Evolutionary conservation across 2,888 invertebrate species (phyloP).

Genomic region (Octonoba sinensis): DNA sequence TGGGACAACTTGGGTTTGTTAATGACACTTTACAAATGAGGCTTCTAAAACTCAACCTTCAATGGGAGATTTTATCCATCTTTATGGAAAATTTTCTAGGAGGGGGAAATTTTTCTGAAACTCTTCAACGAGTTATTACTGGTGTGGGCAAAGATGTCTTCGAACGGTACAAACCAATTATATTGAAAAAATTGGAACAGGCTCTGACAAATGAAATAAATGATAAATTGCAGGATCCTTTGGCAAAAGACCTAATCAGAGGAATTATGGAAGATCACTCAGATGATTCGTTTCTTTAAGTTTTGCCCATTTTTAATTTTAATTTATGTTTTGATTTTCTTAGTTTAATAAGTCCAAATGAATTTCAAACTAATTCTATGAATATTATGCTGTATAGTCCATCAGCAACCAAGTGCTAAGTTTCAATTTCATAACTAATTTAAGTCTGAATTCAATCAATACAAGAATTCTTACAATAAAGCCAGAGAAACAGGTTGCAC

Average conservation of each 20-base stretch:
- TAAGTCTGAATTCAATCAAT: no score
- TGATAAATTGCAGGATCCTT: constrained; percentile 36
- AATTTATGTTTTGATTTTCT: no score
- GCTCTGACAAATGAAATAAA: constrained; percentile 40
- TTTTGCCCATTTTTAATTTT: neutral
- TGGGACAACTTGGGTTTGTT: constrained; percentile 37
- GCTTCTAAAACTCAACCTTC: constrained; percentile 37
- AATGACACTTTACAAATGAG: constrained; percentile 32
- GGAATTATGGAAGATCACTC: constrained; percentile 32
- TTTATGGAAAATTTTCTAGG: constrained; percentile 56
- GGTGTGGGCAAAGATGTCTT: constrained; percentile 57
- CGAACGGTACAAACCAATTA: constrained; percentile 45
- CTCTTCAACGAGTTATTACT: constrained; percentile 46
- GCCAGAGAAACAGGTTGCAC: no score
- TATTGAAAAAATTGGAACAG: constrained; percentile 42
- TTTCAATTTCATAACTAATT: no score
- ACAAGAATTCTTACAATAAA: no score
- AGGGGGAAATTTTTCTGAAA: constrained; percentile 48
- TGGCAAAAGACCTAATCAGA: constrained; percentile 45
- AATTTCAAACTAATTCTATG: no score
- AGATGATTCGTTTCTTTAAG: neutral
- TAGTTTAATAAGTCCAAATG: no score
- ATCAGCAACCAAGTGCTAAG: no score
- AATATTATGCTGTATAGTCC: no score
- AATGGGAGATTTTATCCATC: constrained; percentile 32